These are phyloP conservation scores for Bombylius discolor DNA, from an alignment of 2,888 invertebrate genomes.

Conservation along the genomic window DNA sequence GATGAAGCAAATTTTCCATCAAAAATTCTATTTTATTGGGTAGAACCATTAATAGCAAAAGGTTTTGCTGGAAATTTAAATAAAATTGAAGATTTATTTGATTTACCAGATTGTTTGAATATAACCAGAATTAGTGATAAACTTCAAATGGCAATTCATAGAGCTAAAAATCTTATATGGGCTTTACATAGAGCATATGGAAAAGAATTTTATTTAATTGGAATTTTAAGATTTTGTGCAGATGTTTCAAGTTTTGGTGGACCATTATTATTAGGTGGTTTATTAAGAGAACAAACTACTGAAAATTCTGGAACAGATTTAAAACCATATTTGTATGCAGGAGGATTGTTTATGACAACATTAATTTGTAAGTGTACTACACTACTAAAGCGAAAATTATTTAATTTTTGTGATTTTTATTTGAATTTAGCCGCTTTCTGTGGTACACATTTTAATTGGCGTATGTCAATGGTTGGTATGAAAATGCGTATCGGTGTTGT, in stretches of 20 bases:
- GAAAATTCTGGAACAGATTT: slow-evolving; percentile 56
- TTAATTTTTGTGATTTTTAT: neutral
- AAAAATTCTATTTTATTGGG: slow-evolving; percentile 76
- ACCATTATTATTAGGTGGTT: slow-evolving; percentile 70
- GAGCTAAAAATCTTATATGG: slow-evolving; percentile 43
- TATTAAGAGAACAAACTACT: slow-evolving; percentile 51
- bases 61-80: slow-evolving; percentile 59
- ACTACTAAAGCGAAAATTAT: neutral
- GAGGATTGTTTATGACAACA: slow-evolving; percentile 50
- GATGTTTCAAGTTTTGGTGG: slow-evolving; percentile 80
- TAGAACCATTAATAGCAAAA: slow-evolving; percentile 68
- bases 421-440: slow-evolving; percentile 54
- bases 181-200: slow-evolving; percentile 67
- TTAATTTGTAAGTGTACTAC: slow-evolving; percentile 46
- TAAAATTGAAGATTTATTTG: slow-evolving; percentile 69
- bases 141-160: slow-evolving; percentile 31
- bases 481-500: slow-evolving; percentile 80
- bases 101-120: slow-evolving; percentile 45
- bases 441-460: slow-evolving; percentile 80
- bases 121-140: slow-evolving; percentile 28
- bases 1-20: slow-evolving; percentile 58
- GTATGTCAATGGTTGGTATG: slow-evolving; percentile 67
- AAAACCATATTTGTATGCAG: slow-evolving; percentile 50
- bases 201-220: slow-evolving; percentile 70
- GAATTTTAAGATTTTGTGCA: slow-evolving; percentile 65